Evolutionary conservation across 2,113 vertebrate genomes (phyloP).

Genomic region (Pantherophis guttatus): DNA sequence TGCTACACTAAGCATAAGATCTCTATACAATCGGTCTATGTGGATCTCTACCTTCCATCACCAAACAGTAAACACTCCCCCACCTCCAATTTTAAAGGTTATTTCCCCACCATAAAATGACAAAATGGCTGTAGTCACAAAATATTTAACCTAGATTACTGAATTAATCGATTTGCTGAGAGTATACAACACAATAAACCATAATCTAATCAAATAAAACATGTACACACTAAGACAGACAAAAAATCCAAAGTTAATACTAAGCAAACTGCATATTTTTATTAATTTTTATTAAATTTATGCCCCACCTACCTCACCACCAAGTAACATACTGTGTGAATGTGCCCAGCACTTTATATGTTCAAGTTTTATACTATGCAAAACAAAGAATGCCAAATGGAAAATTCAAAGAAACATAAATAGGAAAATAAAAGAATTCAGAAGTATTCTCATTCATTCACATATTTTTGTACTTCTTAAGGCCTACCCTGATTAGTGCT

Average conservation of each 20-base stretch:
- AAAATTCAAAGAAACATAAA: background rate
- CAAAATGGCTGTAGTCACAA: background rate
- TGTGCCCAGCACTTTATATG: background rate
- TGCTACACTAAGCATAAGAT: background rate
- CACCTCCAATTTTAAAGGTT: background rate
- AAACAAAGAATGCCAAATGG: background rate
- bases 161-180: background rate
- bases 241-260: background rate
- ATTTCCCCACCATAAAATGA: background rate
- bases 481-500: background rate
- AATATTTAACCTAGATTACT: background rate
- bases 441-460: background rate
- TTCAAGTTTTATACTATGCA: background rate
- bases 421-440: background rate
- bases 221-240: background rate
- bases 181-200: background rate
- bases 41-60: background rate
- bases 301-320: background rate
- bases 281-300: background rate
- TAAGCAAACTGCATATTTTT: background rate
- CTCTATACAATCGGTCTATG: background rate
- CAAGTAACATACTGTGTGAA: background rate
- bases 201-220: background rate
- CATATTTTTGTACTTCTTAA: background rate
- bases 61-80: background rate